phyloP scores from a whole-genome alignment of 1,140 invertebrate species.

The Sitodiplosis mosellana region DNA sequence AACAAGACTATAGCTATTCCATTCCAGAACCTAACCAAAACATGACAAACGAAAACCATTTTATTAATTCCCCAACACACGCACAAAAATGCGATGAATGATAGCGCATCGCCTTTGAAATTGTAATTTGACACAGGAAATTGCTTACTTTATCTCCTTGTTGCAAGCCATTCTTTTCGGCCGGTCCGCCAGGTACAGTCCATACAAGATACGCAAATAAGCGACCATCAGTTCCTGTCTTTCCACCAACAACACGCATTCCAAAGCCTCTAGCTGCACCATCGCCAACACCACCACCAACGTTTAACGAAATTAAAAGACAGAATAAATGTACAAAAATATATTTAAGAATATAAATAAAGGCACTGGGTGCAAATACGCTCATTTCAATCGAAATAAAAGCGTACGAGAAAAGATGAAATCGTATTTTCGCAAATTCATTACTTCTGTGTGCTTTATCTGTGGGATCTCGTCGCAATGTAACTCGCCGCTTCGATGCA shows the following conservation, averaged over 20 bases:
- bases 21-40: slow-evolving; percentile 51
- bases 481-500: slow-evolving; percentile 49
- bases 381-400: neutral
- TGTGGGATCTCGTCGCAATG: slow-evolving; percentile 54
- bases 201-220: slow-evolving; percentile 80
- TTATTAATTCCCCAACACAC: too few species aligned
- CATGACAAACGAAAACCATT: too few species aligned
- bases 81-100: too few species aligned
- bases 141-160: slow-evolving; percentile 63
- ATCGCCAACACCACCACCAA: slow-evolving; percentile 1
- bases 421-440: slow-evolving; percentile 27
- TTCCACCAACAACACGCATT: slow-evolving; percentile 83
- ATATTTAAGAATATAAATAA: neutral
- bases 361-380: too few species aligned
- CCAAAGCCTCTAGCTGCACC: slow-evolving; percentile 69
- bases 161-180: slow-evolving; percentile 68
- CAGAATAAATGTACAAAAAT: neutral
- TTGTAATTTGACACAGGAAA: neutral
- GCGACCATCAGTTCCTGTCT: slow-evolving; percentile 58
- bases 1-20: slow-evolving; percentile 70
- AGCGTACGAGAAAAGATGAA: neutral
- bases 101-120: neutral
- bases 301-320: neutral
- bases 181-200: slow-evolving; percentile 75
- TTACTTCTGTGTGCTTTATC: slow-evolving; percentile 76